Evolutionary conservation across 2,797 vertebrate species (phyloP).

Genomic region (Melopsittacus undulatus): DNA sequence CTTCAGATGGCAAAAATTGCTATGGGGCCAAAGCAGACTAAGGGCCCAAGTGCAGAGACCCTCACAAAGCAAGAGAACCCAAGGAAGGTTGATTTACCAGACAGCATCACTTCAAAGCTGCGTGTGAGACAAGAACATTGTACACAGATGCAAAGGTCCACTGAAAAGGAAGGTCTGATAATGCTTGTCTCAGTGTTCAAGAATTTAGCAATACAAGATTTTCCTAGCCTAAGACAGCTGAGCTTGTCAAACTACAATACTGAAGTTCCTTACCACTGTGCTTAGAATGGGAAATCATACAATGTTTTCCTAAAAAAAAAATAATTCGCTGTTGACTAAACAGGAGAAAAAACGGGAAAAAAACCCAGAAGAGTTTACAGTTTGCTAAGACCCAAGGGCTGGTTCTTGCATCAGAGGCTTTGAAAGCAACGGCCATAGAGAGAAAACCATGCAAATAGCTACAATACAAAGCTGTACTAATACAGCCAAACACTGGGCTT

Average conservation of each 20-base stretch:
- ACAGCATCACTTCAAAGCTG: neutral
- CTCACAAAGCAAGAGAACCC: neutral
- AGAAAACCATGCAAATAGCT: neutral
- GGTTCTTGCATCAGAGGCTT: neutral
- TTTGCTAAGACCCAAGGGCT: neutral
- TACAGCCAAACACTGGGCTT: neutral
- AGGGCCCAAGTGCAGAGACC: neutral
- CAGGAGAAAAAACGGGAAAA: neutral
- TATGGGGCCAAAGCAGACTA: neutral
- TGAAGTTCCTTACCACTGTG: neutral
- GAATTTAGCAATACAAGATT: neutral
- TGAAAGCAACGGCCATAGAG: neutral
- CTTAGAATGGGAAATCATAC: neutral
- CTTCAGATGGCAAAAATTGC: neutral
- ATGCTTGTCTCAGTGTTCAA: neutral
- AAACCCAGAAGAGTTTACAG: neutral
- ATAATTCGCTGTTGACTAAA: neutral
- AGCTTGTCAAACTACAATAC: neutral
- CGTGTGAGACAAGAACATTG: rapidly evolving
- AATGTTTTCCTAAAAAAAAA: neutral
- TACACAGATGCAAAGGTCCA: neutral
- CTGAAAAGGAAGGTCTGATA: rapidly evolving
- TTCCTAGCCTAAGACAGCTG: neutral
- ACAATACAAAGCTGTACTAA: neutral
- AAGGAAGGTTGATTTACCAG: neutral